These are phyloP conservation scores for Papilio polytes DNA, from an alignment of 1,140 invertebrate genomes.

Conservation along the genomic window DNA sequence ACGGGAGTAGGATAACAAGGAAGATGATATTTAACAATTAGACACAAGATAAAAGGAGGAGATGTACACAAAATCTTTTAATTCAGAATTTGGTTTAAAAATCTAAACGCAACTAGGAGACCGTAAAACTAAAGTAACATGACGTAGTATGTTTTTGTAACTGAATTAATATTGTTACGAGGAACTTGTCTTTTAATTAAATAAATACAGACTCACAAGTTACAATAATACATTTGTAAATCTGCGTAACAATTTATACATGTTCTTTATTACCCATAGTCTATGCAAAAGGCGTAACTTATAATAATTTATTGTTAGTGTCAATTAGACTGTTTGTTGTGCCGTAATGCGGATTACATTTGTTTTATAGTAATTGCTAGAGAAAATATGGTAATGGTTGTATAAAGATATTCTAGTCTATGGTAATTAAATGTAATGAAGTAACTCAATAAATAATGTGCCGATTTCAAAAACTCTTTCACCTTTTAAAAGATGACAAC, in stretches of 20 bases:
- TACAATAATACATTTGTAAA: background rate
- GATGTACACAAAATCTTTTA: background rate
- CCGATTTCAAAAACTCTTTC: too few relatives aligned
- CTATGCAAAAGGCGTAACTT: background rate
- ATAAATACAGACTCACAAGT: background rate
- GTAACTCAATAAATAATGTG: too few relatives aligned
- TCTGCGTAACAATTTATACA: constrained; percentile 14
- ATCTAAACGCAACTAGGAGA: background rate
- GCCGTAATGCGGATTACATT: background rate
- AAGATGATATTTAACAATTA: too few relatives aligned
- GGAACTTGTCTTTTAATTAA: too few relatives aligned
- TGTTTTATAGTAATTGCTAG: background rate
- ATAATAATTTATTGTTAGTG: constrained; percentile 7
- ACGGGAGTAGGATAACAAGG: too few relatives aligned
- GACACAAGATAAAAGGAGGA: too few relatives aligned
- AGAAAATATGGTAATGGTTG: constrained; percentile 4
- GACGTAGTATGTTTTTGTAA: background rate
- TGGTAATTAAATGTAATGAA: background rate
- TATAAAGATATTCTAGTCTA: constrained; percentile 19
- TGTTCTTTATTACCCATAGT: background rate
- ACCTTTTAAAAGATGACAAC: too few relatives aligned
- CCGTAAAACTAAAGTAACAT: background rate
- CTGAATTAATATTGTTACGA: constrained; percentile 44
- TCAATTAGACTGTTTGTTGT: constrained; percentile 3
- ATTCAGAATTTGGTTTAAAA: background rate